Conservation (phyloP, 37 sponge, comb jelly and placozoan species). For the Ianthella basta region DNA sequence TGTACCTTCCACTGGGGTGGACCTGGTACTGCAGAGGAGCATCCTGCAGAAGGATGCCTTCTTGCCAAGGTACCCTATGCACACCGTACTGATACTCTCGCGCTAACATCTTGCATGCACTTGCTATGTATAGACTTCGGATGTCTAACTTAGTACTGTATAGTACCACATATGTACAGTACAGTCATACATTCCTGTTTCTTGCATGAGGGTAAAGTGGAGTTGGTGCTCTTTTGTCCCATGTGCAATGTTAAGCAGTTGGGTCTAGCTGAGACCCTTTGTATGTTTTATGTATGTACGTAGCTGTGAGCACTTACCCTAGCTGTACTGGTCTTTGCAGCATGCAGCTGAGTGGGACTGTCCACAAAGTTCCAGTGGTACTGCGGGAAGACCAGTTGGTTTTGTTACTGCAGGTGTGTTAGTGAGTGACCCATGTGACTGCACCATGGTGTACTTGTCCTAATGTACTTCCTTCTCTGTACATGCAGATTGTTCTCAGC, state of each 20-base stretch:
- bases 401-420: slow-evolving; percentile 48
- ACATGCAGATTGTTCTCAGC: slow-evolving; percentile 24
- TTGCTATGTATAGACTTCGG: neutral
- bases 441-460: too few species aligned
- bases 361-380: slow-evolving; percentile 11
- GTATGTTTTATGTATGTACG: neutral
- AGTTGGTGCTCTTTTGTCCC: neutral
- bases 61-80: slow-evolving; percentile 55
- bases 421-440: neutral
- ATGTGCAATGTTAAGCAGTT: neutral
- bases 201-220: neutral
- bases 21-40: slow-evolving; percentile 56
- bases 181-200: too few species aligned
- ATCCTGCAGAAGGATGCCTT: slow-evolving; percentile 61
- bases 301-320: neutral
- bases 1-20: slow-evolving; percentile 58
- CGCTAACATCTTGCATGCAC: neutral
- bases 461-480: neutral
- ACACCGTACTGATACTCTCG: neutral
- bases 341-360: slow-evolving; percentile 17
- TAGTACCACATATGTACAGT: too few species aligned
- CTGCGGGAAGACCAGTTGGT: slow-evolving; percentile 44
- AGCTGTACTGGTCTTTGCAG: neutral
- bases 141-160: neutral
- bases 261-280: slow-evolving; percentile 1